Evolutionary conservation across 2,113 vertebrate species (phyloP), one percentile per base, ranked within the genome.

Genomic region (Callorhinus ursinus): DNA sequence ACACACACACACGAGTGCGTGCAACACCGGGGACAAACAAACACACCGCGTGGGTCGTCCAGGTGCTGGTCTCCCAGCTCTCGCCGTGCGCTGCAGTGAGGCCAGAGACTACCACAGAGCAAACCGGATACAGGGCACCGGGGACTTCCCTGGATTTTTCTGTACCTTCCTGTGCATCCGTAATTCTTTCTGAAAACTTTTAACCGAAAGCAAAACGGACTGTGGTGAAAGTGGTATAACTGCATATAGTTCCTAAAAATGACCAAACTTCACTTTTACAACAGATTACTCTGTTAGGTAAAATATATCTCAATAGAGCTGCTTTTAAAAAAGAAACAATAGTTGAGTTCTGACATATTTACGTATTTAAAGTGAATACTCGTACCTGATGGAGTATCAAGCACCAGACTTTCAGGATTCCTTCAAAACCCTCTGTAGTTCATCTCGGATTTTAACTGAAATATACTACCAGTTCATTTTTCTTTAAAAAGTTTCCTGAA

Each of bases 401-500:
- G 61, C 28, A 80, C 4, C 71, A 77, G 79, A 80, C 28, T 55
- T 85, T 84, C 33, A 89, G 79, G 39, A 71, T 26, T 77, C 49
- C 53, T 90, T 85, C 26, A 39, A 77, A 53, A 79, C 12, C 36
- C 80, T 53, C 63, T 72, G 42, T 22, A 39, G 24, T 80, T 85
- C 19, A 63, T 74, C 89, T 93, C 31, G 81, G 31, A 89, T 81
- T 89, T 49, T 95, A 93, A 76, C 36, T 90, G n/a, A 95, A 92
- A 10, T 28, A 89, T 10, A 85, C 28, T 21, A 59, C 42, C 42
- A 61, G 53, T 94, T 89, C 49, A 53, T 53, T 72, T 90, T 74
- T 90, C 67, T 83, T 82, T 63, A n/a, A 26, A 90, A 94, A 49
- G 22, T 79, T 93, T 90, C n/a, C 88, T 93, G 67, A 90, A 85